Evolutionary conservation across 2,888 invertebrate genomes (phyloP), one percentile per base, ranked within the genome.

Genomic region (Dascillus cervinus): DNA sequence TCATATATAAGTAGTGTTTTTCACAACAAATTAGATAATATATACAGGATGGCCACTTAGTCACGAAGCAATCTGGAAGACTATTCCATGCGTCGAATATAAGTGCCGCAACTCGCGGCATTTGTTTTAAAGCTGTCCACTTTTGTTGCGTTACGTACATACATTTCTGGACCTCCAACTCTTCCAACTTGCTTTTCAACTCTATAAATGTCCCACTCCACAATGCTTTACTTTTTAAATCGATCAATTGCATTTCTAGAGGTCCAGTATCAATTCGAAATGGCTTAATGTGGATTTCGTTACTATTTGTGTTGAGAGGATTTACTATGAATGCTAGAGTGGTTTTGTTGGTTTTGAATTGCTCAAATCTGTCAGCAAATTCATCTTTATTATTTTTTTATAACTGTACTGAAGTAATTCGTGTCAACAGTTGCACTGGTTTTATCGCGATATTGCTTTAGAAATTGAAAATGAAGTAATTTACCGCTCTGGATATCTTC

Each of bases 61-160:
- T n/a, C n/a, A n/a, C n/a, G 32, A 34, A 49, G 39, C 42, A 47
- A 38, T 51, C 44, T 43, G 46, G 51, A 52, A 53, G 49, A 50
- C 47, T 53, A 52, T 50, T 50, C 48, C 48, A 53, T 43, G 49
- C 49, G 42, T 43, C 44, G 28, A 49, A 49, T 47, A 49, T 49
- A 35, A 50, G 40, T 44, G 38, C 43, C 46, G 49, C 47, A 43
- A 48, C 47, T 48, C 34, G 38, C 43, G 39, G 41, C 44, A 50
- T 49, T 49, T 51, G 44, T 48, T 52, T 47, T 41, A 47, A 29
- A 50, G 45, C 41, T 47, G 44, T 50, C 44, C 44, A 47, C 44
- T 49, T 48, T 13, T 47, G 40, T 29, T 39, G 44, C 41, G 40
- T 36, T 29, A n/a, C n/a, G n/a, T n/a, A n/a, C n/a, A n/a, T n/a